A percentile compares a stretch with the other conserved stretches of the same genome.
These are phyloP conservation scores for Menidia menidia DNA, from an alignment of 2,797 vertebrate species.

Conservation along the genomic window DNA sequence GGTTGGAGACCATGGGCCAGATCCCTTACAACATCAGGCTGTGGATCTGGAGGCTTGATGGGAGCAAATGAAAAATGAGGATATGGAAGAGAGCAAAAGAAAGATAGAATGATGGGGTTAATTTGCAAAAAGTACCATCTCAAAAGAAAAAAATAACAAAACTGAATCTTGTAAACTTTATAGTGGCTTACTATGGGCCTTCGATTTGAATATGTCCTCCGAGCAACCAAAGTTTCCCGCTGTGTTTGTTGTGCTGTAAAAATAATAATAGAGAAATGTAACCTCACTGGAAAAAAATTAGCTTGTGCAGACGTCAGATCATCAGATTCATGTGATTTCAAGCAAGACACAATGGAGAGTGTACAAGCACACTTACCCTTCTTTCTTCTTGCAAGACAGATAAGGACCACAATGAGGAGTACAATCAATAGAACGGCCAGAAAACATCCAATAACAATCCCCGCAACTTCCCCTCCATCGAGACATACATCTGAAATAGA, in stretches of 20 bases:
- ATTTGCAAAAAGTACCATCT: constrained; percentile 43
- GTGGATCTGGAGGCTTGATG: constrained; percentile 68
- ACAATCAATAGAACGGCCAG: constrained; percentile 78
- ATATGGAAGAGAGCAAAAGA: constrained; percentile 45
- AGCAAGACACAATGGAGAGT: neutral
- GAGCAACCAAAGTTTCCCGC: constrained; percentile 38
- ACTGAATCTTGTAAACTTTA: constrained; percentile 41
- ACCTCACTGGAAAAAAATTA: constrained; percentile 2
- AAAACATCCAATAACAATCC: constrained; percentile 86
- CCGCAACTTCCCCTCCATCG: constrained; percentile 84
- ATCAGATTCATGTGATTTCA: constrained; percentile 7
- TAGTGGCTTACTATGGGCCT: constrained; percentile 67
- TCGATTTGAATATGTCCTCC: constrained; percentile 62
- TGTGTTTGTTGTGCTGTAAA: constrained; percentile 60
- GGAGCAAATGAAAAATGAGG: constrained; percentile 50
- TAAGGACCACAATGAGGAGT: constrained; percentile 71
- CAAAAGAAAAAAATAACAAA: constrained; percentile 53
- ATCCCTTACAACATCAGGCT: constrained; percentile 49
- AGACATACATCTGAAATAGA: constrained; percentile 79
- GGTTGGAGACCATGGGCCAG: constrained; percentile 56
- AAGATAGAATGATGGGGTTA: constrained; percentile 40
- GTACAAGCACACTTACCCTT: constrained; percentile 57
- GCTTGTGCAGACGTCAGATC: neutral
- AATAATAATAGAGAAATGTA: constrained; percentile 13
- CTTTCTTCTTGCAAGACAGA: constrained; percentile 69